Base-by-base conservation (phyloP, 2,888 invertebrate genomes). In the Psylliodes chrysocephalus region DNA sequence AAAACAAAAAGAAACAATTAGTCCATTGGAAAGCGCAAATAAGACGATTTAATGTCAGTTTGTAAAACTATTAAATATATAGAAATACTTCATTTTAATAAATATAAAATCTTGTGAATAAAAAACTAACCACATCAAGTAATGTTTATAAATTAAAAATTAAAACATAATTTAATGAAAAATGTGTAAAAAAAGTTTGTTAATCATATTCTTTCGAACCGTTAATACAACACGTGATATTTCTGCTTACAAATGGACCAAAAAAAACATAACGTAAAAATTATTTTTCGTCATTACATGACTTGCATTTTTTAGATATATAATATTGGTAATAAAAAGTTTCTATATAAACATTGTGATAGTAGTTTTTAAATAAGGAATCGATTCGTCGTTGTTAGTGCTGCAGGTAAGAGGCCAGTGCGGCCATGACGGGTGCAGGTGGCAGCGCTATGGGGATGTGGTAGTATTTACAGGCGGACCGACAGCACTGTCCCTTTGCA, bases 401-500 rank as follows among this genome's bases (percentile, higher is more conserved):
- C 77, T 82, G 84, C 77, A 85, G 84, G 78, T 80, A 83, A 75
- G 82, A 79, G 75, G 82, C 77, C 69, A 83, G 82, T 82, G 88
- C 87, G 80, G 89, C 89, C 89, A 90, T 89, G 81, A 89, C 85
- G 78, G 89, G 88, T 80, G 93, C 93, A 81, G 93, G 93, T 81
- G 93, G 93, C 88, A 94, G 86, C 82, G 90, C 90, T 84, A 94
- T 90, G 81, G 95, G 95, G 89, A 96, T 94, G 89, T 96, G 95
- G 90, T 95, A 96, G 89, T 94, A 96, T 90, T 95, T 96, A 91
- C 96, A 96, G 85, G 92, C 90, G 85, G 93, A 91, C 85, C 95
- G 93, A 83, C 91, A 89, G 86, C 96, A 96, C 85, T 92, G 90
- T 85, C 95, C 95, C 84, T 94, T 94, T 81, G 93, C 94, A 84